Evolutionary conservation across 2,113 vertebrate species (phyloP).

Genomic region (Spheniscus mendiculus): DNA sequence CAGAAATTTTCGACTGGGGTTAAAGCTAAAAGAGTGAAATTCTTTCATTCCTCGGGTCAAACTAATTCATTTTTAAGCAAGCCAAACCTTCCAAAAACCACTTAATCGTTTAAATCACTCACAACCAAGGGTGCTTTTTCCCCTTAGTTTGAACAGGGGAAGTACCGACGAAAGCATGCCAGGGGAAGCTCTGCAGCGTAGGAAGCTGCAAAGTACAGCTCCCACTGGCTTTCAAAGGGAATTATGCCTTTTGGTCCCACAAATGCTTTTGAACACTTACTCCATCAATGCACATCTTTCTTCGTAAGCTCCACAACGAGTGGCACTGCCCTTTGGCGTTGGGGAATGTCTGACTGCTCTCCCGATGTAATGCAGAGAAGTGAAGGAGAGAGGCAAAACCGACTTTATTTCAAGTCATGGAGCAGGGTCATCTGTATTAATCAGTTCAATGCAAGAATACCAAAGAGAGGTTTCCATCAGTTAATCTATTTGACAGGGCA

Average conservation of each 20-base stretch:
- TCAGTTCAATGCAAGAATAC: not conserved
- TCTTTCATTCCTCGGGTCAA: not conserved
- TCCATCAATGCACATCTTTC: not conserved
- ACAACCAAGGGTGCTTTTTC: not conserved
- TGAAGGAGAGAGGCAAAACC: not conserved
- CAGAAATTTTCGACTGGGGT: not conserved
- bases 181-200: not conserved
- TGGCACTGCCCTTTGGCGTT: not conserved
- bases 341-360: not conserved
- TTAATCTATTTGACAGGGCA: not conserved
- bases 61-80: not conserved
- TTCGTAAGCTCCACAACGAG: fast-evolving
- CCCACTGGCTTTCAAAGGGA: not conserved
- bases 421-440: not conserved
- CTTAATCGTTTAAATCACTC: not conserved
- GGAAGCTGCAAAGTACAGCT: not conserved
- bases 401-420: not conserved
- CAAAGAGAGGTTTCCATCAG: not conserved
- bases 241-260: not conserved
- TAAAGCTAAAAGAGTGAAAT: not conserved
- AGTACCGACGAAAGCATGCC: not conserved
- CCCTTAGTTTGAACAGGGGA: not conserved
- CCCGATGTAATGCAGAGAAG: not conserved
- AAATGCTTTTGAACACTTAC: not conserved
- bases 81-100: not conserved